phyloP scores from a whole-genome alignment of 2,113 vertebrate species.

The Herpetotheres cachinnans region DNA sequence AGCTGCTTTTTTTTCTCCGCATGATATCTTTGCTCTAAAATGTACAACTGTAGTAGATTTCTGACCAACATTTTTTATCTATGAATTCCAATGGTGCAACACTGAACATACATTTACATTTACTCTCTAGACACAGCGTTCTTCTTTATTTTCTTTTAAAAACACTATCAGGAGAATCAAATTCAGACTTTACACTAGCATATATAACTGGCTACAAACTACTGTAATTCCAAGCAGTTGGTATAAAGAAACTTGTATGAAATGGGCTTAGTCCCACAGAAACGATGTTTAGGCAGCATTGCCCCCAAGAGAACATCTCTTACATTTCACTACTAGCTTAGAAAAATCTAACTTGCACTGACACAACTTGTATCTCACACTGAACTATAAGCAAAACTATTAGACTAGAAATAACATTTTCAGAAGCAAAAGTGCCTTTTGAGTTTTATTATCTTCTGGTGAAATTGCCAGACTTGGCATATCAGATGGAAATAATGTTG shows the following conservation, averaged over 20 bases:
- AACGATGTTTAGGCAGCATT: background rate
- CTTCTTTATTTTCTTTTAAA: background rate
- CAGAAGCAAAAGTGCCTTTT: background rate
- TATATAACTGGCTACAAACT: background rate
- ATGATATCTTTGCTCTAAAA: background rate
- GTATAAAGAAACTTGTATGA: background rate
- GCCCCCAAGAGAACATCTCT: background rate
- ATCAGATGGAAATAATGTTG: background rate
- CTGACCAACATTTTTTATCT: background rate
- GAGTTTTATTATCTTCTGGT: background rate
- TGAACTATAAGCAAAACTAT: background rate
- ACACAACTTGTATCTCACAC: background rate
- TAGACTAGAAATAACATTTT: background rate
- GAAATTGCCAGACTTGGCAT: background rate
- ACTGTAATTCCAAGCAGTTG: background rate
- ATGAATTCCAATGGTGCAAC: background rate
- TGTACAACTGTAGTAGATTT: background rate
- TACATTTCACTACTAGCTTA: background rate
- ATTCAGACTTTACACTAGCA: background rate
- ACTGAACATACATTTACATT: background rate
- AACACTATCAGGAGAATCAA: background rate
- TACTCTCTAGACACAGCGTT: background rate
- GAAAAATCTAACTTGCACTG: background rate
- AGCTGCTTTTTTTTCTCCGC: accelerated
- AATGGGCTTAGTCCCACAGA: background rate